Evolutionary conservation across 2,888 invertebrate species (phyloP).

Genomic region (Cantharis flavilabris): DNA sequence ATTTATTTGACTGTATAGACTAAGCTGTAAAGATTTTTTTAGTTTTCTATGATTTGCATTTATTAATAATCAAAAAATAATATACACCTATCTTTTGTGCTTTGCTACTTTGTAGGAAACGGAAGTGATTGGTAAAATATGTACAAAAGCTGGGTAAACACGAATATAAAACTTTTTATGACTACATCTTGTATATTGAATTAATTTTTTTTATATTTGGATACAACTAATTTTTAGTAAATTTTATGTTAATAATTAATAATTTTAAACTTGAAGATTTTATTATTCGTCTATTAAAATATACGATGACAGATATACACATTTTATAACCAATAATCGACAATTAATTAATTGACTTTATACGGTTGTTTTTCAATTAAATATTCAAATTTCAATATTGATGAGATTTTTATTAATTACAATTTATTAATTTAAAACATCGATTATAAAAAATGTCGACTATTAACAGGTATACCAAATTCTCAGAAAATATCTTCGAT

Average conservation of each 20-base stretch:
- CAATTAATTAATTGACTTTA: neutral
- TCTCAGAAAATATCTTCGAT: neutral
- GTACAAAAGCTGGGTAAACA: neutral
- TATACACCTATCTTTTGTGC: neutral
- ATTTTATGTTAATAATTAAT: neutral
- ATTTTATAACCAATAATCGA: slow-evolving; percentile 2
- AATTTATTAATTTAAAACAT: neutral
- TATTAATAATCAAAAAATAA: neutral
- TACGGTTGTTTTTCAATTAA: neutral
- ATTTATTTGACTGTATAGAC: neutral
- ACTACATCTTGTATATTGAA: neutral
- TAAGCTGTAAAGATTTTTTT: neutral
- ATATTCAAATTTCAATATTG: neutral
- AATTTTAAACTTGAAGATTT: neutral
- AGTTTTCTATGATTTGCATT: neutral
- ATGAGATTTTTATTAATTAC: neutral
- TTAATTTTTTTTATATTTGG: neutral
- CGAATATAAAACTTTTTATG: neutral
- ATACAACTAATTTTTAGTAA: neutral
- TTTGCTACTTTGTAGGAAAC: neutral
- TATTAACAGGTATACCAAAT: neutral
- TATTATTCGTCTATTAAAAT: slow-evolving; percentile 4
- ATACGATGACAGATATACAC: slow-evolving; percentile 4
- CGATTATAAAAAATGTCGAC: neutral
- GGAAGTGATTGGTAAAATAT: neutral